Evolutionary conservation across 2,888 invertebrate genomes (phyloP).

Genomic region (Enoplolaimus lenunculus): DNA sequence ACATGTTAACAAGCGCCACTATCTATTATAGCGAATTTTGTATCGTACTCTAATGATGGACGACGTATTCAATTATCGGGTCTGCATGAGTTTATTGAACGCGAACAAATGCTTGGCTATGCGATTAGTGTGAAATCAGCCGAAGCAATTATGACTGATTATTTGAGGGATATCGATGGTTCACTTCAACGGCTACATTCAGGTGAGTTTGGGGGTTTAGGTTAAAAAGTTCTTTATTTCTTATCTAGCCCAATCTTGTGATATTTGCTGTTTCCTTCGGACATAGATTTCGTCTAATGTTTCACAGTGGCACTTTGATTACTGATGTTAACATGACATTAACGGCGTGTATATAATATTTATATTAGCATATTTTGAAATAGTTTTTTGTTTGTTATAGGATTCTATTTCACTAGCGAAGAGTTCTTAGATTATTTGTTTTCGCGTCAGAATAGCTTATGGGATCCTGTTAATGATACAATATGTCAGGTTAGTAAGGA

Average conservation of each 20-base stretch:
- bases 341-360: no score
- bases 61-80: background rate
- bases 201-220: no score
- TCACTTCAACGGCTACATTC: background rate
- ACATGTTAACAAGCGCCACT: no score
- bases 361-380: no score
- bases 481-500: constrained; percentile 15
- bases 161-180: background rate
- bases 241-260: no score
- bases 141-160: constrained; percentile 1
- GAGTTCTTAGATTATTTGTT: constrained; percentile 37
- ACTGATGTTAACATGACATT: no score
- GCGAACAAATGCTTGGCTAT: background rate
- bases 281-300: no score
- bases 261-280: no score
- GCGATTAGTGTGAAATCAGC: background rate
- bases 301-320: no score
- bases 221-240: no score
- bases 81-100: constrained; percentile 14
- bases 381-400: no score
- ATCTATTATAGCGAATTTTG: background rate
- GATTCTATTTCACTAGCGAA: background rate
- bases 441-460: constrained; percentile 36
- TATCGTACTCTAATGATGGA: background rate
- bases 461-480: constrained; percentile 29